These are phyloP conservation scores for Drosophila borborema DNA, from an alignment of 2,888 invertebrate species.

Conservation along the genomic window DNA sequence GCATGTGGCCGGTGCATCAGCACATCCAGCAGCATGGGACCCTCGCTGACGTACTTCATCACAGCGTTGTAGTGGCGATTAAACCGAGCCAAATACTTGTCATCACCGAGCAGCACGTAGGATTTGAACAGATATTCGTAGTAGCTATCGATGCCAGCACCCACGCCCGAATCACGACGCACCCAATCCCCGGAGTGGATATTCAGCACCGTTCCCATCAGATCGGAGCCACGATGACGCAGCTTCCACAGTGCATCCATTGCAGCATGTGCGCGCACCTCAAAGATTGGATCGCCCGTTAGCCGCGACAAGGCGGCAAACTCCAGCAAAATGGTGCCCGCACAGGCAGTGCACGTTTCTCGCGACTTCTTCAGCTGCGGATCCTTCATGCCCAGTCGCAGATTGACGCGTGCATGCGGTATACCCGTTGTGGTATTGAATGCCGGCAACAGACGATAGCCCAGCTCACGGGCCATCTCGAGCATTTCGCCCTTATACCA, in stretches of 20 bases:
- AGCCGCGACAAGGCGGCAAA: constrained; percentile 98
- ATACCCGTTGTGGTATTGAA: constrained; percentile 99
- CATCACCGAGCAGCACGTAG: constrained; percentile 97
- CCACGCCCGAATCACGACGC: constrained; percentile 97
- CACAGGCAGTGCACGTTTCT: constrained; percentile 99
- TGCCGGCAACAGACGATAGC: constrained; percentile 96
- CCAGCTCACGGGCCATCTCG: constrained; percentile 95
- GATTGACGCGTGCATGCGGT: constrained; percentile 97
- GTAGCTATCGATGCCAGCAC: constrained; percentile 99
- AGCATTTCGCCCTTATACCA: constrained; percentile 96
- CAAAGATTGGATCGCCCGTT: constrained; percentile 96
- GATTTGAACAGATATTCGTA: constrained; percentile 99
- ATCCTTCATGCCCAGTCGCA: constrained; percentile 92
- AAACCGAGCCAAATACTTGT: constrained; percentile 96
- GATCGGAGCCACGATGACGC: constrained; percentile 93
- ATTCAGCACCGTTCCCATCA: constrained; percentile 99
- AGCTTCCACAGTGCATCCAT: constrained; percentile 99
- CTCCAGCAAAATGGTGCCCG: constrained; percentile 98
- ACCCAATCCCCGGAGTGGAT: constrained; percentile 99
- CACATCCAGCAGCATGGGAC: constrained; percentile 97
- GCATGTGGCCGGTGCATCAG: constrained; percentile 98
- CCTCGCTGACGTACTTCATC: constrained; percentile 97
- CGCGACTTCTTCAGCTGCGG: constrained; percentile 90
- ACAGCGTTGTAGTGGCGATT: constrained; percentile 97
- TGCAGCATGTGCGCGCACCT: constrained; percentile 96